A percentile compares a stretch with the other conserved stretches of the same genome.
phyloP scores from a whole-genome alignment of 2,113 vertebrate genomes.

The Prunella himalayana region DNA sequence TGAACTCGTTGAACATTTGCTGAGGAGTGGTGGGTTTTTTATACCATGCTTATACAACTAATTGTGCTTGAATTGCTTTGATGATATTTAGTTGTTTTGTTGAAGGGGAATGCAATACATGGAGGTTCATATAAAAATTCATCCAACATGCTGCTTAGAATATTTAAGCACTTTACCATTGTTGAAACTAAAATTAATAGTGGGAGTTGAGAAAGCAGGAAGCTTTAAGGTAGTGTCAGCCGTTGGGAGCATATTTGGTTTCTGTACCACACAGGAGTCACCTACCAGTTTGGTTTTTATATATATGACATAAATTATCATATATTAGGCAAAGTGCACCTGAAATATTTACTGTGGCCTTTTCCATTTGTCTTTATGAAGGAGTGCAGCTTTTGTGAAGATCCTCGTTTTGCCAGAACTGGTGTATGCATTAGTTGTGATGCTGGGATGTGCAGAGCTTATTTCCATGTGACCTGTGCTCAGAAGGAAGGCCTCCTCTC shows the following conservation, averaged over 20 bases:
- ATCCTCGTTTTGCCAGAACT: slow-evolving; percentile 92
- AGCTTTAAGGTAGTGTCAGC: not conserved
- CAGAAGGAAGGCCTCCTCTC: slow-evolving; percentile 96
- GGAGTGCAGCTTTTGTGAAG: slow-evolving; percentile 99
- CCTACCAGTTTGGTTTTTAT: not conserved
- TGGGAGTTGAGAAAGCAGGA: not conserved
- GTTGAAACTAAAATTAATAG: not conserved
- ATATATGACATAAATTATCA: not conserved
- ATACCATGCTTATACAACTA: not conserved
- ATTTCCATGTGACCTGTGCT: slow-evolving; percentile 97
- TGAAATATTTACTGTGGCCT: not conserved
- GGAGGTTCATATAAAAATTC: not conserved
- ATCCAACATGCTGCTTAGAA: not conserved
- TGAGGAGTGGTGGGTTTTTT: not conserved
- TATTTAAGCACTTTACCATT: not conserved
- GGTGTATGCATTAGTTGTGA: slow-evolving; percentile 99
- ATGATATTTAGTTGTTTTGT: not conserved
- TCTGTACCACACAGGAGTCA: not conserved
- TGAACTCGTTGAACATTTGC: not conserved
- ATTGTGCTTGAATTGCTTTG: not conserved
- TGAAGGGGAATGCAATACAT: not conserved
- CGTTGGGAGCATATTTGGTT: not conserved
- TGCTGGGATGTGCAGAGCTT: slow-evolving; percentile 97
- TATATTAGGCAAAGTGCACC: not conserved
- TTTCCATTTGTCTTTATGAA: slow-evolving; percentile 44